These are phyloP conservation scores for Mechanitis messenoides DNA, from an alignment of 2,888 invertebrate species.

Conservation along the genomic window DNA sequence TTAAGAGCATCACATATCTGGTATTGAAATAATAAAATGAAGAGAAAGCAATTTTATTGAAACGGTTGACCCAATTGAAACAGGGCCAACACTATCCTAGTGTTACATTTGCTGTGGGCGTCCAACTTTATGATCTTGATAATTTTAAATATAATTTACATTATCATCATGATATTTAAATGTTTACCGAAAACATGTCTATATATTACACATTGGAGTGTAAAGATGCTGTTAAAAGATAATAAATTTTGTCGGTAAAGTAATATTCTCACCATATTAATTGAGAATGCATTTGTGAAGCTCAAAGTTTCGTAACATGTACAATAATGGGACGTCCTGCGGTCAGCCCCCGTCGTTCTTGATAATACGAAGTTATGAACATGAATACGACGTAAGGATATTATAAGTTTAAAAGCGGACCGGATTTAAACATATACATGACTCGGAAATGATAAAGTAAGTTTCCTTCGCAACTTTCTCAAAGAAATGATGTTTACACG, in stretches of 20 bases:
- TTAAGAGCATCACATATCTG: neutral
- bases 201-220: neutral
- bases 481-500: constrained; percentile 9
- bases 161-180: neutral
- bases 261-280: constrained; percentile 13
- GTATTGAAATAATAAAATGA: neutral
- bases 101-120: neutral
- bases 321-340: constrained; percentile 43
- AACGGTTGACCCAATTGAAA: constrained; percentile 1
- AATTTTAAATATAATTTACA: neutral
- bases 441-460: constrained; percentile 16
- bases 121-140: neutral
- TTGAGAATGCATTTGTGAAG: constrained; percentile 16
- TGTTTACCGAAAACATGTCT: neutral
- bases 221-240: neutral
- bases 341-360: constrained; percentile 43
- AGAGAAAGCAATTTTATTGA: neutral
- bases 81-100: neutral
- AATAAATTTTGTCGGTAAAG: constrained; percentile 4
- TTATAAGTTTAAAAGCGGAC: constrained; percentile 5
- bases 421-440: constrained; percentile 6
- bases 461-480: constrained; percentile 17
- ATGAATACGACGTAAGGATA: neutral
- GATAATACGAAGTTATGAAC: constrained; percentile 19
- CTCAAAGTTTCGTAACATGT: constrained; percentile 33